These are phyloP conservation scores for Accipiter cooperii DNA, from an alignment of 2,113 vertebrate species.

Conservation along the genomic window DNA sequence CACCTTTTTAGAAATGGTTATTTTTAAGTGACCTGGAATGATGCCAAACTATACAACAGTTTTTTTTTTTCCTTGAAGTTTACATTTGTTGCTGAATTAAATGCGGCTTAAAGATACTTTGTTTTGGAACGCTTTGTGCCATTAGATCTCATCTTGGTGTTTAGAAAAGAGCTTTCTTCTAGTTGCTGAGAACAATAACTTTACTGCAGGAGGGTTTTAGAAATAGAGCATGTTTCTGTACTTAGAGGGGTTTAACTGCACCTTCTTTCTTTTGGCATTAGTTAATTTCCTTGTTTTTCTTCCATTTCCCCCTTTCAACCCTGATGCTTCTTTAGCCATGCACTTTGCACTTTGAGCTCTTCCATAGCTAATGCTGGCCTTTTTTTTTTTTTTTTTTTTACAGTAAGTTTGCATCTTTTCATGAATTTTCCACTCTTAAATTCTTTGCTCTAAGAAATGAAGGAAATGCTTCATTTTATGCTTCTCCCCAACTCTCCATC, in stretches of 20 bases:
- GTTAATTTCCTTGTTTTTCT: neutral
- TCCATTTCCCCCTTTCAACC: neutral
- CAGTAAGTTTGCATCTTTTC: neutral
- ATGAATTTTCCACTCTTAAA: constrained; percentile 27
- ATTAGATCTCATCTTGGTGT: constrained; percentile 19
- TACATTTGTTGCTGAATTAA: constrained; percentile 68
- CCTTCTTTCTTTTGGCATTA: neutral
- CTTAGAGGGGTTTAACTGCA: neutral
- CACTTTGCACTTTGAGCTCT: neutral
- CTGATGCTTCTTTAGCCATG: neutral
- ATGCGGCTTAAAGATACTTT: constrained; percentile 54
- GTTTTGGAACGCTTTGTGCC: constrained; percentile 40
- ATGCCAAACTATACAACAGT: constrained; percentile 52
- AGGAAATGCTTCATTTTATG: constrained; percentile 48
- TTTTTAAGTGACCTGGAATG: constrained; percentile 72
- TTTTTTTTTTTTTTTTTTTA: neutral
- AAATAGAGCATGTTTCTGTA: neutral
- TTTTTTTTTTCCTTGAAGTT: constrained; percentile 30
- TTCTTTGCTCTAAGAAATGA: constrained; percentile 34
- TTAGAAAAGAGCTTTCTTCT: constrained; percentile 38
- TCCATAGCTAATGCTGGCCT: neutral
- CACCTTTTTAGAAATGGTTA: constrained; percentile 76
- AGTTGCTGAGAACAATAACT: constrained; percentile 48
- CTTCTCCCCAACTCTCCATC: neutral
- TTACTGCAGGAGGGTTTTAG: constrained; percentile 33